Evolutionary conservation across 1,140 invertebrate species (phyloP).

Genomic region (Drosophila pseudoananassae): DNA sequence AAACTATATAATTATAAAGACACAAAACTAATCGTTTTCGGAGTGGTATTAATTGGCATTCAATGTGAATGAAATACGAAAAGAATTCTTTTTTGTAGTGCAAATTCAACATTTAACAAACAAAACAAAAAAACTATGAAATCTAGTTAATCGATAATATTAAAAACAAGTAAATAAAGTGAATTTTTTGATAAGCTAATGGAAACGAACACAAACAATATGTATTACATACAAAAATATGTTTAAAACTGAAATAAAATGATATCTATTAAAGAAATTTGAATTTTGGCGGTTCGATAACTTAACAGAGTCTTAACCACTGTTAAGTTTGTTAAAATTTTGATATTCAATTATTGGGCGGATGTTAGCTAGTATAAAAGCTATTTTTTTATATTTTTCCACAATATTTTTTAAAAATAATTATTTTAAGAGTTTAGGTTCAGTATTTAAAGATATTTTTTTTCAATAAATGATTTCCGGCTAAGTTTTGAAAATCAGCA

Average conservation of each 20-base stretch:
- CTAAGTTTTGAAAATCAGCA: no score
- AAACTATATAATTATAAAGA: conserved; percentile 26
- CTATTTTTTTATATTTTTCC: no score
- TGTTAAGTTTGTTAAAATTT: no score
- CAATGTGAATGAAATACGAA: conserved; percentile 50
- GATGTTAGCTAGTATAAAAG: no score
- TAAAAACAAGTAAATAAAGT: conserved; percentile 18
- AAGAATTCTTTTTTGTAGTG: conserved; percentile 64
- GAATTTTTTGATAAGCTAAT: conserved; percentile 72
- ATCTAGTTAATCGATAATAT: conserved; percentile 63
- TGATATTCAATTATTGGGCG: no score
- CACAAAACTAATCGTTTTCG: conserved; percentile 25
- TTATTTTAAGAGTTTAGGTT: no score
- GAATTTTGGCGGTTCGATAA: background rate
- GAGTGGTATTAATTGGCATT: conserved; percentile 57
- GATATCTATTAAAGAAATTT: conserved; percentile 18
- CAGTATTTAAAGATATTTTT: no score
- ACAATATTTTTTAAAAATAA: no score
- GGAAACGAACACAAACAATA: conserved; percentile 51
- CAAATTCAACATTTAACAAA: conserved; percentile 47
- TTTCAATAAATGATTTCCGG: no score
- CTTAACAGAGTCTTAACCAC: background rate
- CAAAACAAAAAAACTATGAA: conserved; percentile 32
- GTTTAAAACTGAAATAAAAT: conserved; percentile 53
- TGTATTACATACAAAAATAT: conserved; percentile 70